These are phyloP conservation scores for Hesperia comma DNA, from an alignment of 2,888 invertebrate species.

Conservation along the genomic window DNA sequence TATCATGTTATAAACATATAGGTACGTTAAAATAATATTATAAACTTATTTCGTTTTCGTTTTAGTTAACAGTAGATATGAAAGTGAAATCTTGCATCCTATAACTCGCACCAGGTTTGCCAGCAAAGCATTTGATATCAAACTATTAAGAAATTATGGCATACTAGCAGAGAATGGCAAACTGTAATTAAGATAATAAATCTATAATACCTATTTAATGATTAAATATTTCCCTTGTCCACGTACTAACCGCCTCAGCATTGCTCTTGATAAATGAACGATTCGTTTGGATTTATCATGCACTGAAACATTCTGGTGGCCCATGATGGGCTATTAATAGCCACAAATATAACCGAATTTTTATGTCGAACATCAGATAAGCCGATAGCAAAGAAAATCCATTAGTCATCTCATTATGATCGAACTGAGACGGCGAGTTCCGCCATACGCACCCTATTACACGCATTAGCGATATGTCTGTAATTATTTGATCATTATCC, in stretches of 20 bases:
- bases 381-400: constrained; percentile 24
- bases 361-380: constrained; percentile 20
- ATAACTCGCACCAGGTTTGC: too few relatives aligned
- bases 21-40: too few relatives aligned
- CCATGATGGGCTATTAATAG: constrained; percentile 53
- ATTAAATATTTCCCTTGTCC: too few relatives aligned
- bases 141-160: too few relatives aligned
- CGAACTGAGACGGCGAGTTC: background rate
- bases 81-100: too few relatives aligned
- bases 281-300: constrained; percentile 53
- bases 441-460: background rate
- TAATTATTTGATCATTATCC: constrained; percentile 7
- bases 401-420: constrained; percentile 27
- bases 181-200: too few relatives aligned
- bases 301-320: constrained; percentile 46
- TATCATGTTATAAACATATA: too few relatives aligned
- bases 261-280: constrained; percentile 49
- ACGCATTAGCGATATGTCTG: background rate
- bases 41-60: too few relatives aligned
- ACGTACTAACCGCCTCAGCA: background rate
- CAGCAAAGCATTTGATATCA: too few relatives aligned
- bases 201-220: too few relatives aligned
- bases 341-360: constrained; percentile 50
- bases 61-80: too few relatives aligned
- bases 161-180: too few relatives aligned